Conservation (phyloP, 1,140 invertebrate species). For the Amphibalanus amphitrite region DNA sequence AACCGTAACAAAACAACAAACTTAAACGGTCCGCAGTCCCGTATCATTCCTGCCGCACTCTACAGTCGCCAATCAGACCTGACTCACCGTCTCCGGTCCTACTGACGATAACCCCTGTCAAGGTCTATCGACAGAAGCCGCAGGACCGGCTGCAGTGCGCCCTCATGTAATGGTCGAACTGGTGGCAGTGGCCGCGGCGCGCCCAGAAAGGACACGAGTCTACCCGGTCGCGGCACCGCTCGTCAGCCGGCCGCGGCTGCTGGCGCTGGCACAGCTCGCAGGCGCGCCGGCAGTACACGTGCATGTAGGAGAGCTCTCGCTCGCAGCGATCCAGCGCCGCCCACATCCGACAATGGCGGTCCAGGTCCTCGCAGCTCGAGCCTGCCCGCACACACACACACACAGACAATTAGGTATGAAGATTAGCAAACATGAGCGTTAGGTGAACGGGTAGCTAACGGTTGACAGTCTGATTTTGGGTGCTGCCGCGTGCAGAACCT, state of each 20-base stretch:
- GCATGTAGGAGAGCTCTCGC: constrained; percentile 19
- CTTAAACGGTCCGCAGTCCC: no score
- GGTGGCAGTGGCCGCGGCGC: constrained; percentile 6
- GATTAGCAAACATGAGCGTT: no score
- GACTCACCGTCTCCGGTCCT: no score
- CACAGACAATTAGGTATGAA: no score
- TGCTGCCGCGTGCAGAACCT: no score
- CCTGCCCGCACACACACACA: no score
- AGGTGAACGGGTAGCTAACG: no score
- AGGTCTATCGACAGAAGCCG: constrained; percentile 22
- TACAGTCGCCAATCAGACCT: no score
- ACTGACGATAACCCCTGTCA: no score
- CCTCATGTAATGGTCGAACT: constrained; percentile 25
- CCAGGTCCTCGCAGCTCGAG: constrained; percentile 19
- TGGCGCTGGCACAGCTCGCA: constrained; percentile 14
- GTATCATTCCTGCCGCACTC: no score
- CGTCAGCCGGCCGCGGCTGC: not conserved
- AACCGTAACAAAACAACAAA: no score
- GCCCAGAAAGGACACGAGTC: not conserved
- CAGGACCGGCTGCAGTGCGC: constrained; percentile 25
- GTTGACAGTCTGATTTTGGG: no score
- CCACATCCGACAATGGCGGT: constrained; percentile 23
- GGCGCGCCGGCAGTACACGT: constrained; percentile 18
- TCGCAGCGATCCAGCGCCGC: constrained; percentile 22
- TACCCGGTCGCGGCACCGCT: not conserved